Conservation (phyloP, 2,888 invertebrate species). For the Drosophila barbarae region DNA sequence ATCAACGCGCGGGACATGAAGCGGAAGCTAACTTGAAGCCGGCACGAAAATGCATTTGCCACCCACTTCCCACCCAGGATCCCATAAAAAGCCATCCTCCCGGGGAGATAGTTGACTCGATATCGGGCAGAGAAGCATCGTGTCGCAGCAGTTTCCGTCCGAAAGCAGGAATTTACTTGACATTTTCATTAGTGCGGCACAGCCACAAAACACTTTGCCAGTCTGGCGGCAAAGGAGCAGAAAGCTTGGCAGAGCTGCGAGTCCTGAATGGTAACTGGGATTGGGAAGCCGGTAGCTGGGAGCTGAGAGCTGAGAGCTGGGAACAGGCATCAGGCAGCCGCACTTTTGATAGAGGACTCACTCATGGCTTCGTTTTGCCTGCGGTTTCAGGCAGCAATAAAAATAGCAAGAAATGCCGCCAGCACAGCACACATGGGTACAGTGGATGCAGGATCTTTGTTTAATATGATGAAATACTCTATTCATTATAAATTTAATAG, state of each 20-base stretch:
- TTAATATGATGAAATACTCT: background rate
- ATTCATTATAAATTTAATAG: background rate
- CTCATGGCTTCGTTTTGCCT: conserved; percentile 55
- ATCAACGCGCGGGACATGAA: conserved; percentile 59
- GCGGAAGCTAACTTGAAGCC: conserved; percentile 70
- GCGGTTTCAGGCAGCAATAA: conserved; percentile 66
- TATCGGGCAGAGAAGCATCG: conserved; percentile 55
- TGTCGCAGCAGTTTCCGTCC: conserved; percentile 68
- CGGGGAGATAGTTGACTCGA: conserved; percentile 76
- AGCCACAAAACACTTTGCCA: conserved; percentile 72
- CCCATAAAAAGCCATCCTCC: conserved; percentile 52
- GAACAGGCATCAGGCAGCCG: conserved; percentile 10
- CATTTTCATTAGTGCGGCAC: conserved; percentile 77
- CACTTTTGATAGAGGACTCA: conserved; percentile 53
- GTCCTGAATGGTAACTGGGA: conserved; percentile 2
- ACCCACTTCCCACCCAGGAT: conserved; percentile 19
- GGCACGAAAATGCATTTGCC: conserved; percentile 64
- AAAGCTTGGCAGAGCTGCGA: background rate
- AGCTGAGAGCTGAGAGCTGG: conserved; percentile 4
- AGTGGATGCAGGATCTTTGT: conserved; percentile 1
- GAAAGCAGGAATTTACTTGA: conserved; percentile 78
- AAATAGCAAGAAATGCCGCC: conserved; percentile 49
- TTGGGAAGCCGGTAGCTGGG: conserved; percentile 17
- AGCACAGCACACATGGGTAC: conserved; percentile 13
- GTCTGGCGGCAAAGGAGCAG: conserved; percentile 29